Base-by-base conservation (phyloP, 1,140 invertebrate genomes). In the Nixonia krombeini region DNA sequence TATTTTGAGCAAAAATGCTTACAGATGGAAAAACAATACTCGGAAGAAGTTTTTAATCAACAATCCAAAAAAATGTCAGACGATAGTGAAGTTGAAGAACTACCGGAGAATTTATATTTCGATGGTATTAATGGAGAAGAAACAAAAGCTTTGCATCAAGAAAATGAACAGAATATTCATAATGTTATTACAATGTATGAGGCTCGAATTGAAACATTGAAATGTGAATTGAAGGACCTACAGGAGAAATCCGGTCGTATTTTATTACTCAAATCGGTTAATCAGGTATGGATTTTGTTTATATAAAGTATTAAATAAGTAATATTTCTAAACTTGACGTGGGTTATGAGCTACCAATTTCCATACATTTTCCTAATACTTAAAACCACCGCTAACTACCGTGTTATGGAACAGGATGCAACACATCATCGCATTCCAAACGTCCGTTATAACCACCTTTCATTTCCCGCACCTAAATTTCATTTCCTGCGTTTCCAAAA, bases 1-100 rank as follows among this genome's bases (percentile, higher is more conserved):
- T 94, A 93, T 70, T 94, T 93, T 72, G 92, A 93, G 59, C 86
- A 90, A 73, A 92, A 92, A 75, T 93, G 91, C 73, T 86, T 89
- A 0, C 90, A 93, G 65, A 87, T 93, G 79, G 90, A 92, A 76
- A 91, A 92, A 71, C 90, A 92, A 86, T 92, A 90, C 73, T 90
- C 90, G 0, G 90, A 92, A 59, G 90, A 91, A 62, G 78, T 92
- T 18, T 90, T 90, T 55, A 91, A 89, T 70, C 89, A 90, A 57
- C 88, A 90, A n/a, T 90, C 88, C 1, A 87, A 88, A 59, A 88
- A 87, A 59, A 81, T 88, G 74, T 88, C 86, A 2, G 85, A 83
- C 28, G 81, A 79, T 8, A 83, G 79, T 41, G 82, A 82, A 52
- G 76, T 80, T 23, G 83, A 80, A 41, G 83, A 85, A 44, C 49